Conservation (phyloP, 2,888 invertebrate genomes). For the Herminia tarsipennalis region DNA sequence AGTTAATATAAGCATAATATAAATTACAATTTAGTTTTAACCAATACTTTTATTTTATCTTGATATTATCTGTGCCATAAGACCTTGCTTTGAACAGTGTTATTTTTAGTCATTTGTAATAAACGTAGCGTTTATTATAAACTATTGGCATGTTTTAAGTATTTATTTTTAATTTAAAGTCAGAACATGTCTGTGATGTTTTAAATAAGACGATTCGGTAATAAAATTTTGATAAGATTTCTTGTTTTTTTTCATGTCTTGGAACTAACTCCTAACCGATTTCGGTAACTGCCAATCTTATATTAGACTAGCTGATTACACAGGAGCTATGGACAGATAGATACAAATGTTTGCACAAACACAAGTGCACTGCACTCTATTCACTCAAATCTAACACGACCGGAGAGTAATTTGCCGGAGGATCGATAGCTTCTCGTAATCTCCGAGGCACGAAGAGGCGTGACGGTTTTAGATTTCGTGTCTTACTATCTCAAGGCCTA, state of each 20-base stretch:
- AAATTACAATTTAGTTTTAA: neutral
- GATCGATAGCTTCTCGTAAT: too few species aligned
- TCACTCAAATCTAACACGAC: too few species aligned
- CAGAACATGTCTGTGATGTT: constrained; percentile 73
- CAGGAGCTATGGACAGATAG: too few species aligned
- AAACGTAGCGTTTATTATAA: constrained; percentile 19
- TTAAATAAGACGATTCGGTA: constrained; percentile 61
- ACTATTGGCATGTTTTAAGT: constrained; percentile 50
- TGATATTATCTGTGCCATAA: constrained; percentile 32
- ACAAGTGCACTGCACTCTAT: too few species aligned
- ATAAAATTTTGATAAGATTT: constrained; percentile 26
- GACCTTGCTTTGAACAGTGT: constrained; percentile 13
- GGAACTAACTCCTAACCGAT: neutral
- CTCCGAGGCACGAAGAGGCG: too few species aligned
- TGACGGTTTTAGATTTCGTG: too few species aligned
- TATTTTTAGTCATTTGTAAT: constrained; percentile 20
- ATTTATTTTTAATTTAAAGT: constrained; percentile 57
- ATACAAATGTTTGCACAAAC: too few species aligned
- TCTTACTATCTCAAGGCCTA: too few species aligned
- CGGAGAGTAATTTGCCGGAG: too few species aligned
- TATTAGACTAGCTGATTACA: too few species aligned
- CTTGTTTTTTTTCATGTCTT: constrained; percentile 1
- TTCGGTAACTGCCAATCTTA: neutral
- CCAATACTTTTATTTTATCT: neutral
- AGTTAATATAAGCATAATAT: too few species aligned